phyloP scores from a whole-genome alignment of 2,113 vertebrate species.

The Oreochromis tanganicae region DNA sequence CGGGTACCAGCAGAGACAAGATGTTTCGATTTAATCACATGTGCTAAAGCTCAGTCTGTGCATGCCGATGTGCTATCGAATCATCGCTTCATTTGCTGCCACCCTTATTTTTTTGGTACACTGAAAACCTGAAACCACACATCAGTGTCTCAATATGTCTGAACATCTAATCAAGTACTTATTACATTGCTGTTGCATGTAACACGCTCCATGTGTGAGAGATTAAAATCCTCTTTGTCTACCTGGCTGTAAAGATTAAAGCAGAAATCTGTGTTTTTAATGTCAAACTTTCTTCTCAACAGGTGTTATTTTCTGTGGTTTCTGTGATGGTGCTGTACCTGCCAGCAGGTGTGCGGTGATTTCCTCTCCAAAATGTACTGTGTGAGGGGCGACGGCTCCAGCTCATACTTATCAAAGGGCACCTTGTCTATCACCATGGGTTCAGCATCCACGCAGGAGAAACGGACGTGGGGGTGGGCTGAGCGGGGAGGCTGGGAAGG shows the following conservation, averaged over 20 bases:
- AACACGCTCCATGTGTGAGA: background rate
- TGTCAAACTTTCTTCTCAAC: background rate
- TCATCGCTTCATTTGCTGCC: background rate
- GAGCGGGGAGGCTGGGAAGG: conserved; percentile 85
- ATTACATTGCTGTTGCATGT: background rate
- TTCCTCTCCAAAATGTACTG: conserved; percentile 97
- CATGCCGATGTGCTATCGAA: background rate
- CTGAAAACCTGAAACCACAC: background rate
- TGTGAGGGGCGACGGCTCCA: conserved; percentile 94
- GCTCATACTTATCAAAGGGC: conserved; percentile 97
- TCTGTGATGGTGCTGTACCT: conserved; percentile 72
- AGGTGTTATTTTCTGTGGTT: background rate
- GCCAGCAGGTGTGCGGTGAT: conserved; percentile 96
- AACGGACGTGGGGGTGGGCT: conserved; percentile 90
- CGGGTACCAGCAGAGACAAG: background rate
- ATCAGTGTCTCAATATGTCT: background rate
- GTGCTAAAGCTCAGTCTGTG: background rate
- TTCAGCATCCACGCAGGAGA: conserved; percentile 92
- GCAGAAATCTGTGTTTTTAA: no score
- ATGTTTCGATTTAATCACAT: background rate
- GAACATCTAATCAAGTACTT: background rate
- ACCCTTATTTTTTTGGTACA: background rate
- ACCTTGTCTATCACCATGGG: conserved; percentile 99
- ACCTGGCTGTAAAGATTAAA: no score
- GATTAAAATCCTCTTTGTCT: background rate